Percentiles rank a stretch among this genome's conserved stretches.
These are phyloP conservation scores for Paratrypauchen microcephalus DNA, from an alignment of 2,797 vertebrate genomes.

Conservation along the genomic window DNA sequence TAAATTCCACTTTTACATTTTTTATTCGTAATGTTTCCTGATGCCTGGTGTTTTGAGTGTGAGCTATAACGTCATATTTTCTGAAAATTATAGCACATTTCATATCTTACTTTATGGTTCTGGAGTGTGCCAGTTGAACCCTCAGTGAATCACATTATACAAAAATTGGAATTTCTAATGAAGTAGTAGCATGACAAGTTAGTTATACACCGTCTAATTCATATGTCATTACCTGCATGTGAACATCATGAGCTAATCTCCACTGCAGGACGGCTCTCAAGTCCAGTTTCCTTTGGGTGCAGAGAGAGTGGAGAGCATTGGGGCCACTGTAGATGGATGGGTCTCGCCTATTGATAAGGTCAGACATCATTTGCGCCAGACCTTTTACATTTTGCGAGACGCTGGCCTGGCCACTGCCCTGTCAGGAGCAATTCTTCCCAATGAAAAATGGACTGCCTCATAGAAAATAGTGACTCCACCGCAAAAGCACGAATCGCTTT, in stretches of 20 bases:
- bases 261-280: not conserved
- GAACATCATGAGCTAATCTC: not conserved
- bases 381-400: slow-evolving; percentile 85
- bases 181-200: not conserved
- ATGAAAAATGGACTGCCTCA: slow-evolving; percentile 79
- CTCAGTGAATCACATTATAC: not conserved
- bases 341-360: slow-evolving; percentile 87
- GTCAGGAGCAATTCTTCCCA: slow-evolving; percentile 74
- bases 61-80: no score
- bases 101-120: not conserved
- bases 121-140: not conserved
- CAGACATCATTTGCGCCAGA: slow-evolving; percentile 83
- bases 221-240: not conserved
- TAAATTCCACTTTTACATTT: no score
- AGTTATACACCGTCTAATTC: slow-evolving; percentile 12
- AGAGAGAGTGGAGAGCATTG: slow-evolving; percentile 28
- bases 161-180: not conserved
- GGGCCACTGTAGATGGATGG: slow-evolving; percentile 83
- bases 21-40: not conserved
- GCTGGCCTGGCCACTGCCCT: slow-evolving; percentile 77
- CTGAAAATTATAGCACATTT: not conserved
- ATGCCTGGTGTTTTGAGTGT: not conserved
- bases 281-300: slow-evolving; percentile 44
- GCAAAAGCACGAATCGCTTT: slow-evolving; percentile 47
- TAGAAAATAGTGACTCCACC: slow-evolving; percentile 65